Evolutionary conservation across 2,888 invertebrate species (phyloP), one percentile per base, ranked within the genome.

Genomic region (Noctua fimbriata): DNA sequence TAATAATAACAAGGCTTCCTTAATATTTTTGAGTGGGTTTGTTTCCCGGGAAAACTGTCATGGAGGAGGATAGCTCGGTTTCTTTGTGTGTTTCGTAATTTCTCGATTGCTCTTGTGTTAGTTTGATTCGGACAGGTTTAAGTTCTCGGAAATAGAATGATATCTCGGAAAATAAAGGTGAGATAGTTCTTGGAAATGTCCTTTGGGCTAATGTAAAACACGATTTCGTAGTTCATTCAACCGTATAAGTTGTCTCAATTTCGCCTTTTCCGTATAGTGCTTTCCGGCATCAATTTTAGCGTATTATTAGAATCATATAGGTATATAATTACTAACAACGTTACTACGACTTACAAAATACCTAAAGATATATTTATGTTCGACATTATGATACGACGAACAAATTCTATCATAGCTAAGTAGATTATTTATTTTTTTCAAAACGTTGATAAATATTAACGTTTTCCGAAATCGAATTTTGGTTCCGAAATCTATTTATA

Each of bases 1-100:
- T 93, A 92, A 94, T 94, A 95, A 95, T 94, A 95, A 95, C 92
- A 95, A 94, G 92, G 93, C 93, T 93, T 91, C 92, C 91, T 92
- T 94, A 93, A 94, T 94, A 94, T 93, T 92, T 93, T 91, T 91
- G 90, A 93, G 92, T 90, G 87, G 90, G 73, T 83, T 78, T 81
- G 44, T 77, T 79, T 81, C 79, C 78, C 69, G 87, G 79, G 84
- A 88, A 90, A 87, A 87, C 87, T 89, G 89, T 87, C 90, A 87
- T 86, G 88, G 84, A 78, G 65, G 77, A 79, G 76, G 81, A 79
- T 69, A 78, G 78, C 69, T 80, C 81, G 76, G 69, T 84, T 86
- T 87, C 83, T 87, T 86, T 87, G 84, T 83, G 85, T 82, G 84
- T 85, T 88, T 86, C 79, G 85, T 86, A 88, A 89, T 87, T 88